Evolutionary conservation across 2,113 vertebrate genomes (phyloP).

Genomic region (Salminus brasiliensis): DNA sequence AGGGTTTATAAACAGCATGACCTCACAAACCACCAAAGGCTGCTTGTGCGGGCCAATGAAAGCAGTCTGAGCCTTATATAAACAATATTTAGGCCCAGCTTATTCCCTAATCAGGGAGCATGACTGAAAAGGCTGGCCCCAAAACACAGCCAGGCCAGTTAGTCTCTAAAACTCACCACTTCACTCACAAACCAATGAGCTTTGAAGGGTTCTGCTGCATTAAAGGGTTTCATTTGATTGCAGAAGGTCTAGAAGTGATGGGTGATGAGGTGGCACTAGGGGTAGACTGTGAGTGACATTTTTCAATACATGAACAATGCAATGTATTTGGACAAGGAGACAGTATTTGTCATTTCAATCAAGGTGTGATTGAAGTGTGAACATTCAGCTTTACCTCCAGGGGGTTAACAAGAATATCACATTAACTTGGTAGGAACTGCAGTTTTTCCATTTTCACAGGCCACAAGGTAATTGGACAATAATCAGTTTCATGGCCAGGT

Average conservation of each 20-base stretch:
- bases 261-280: not conserved
- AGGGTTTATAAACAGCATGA: slow-evolving; percentile 58
- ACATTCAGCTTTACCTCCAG: too few species aligned
- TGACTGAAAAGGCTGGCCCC: slow-evolving; percentile 2
- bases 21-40: slow-evolving; percentile 64
- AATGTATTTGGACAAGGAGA: too few species aligned
- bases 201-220: not conserved
- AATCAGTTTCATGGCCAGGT: too few species aligned
- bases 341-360: too few species aligned
- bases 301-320: too few species aligned
- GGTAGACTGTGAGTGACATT: not conserved
- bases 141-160: slow-evolving; percentile 5
- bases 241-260: not conserved
- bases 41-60: slow-evolving; percentile 64
- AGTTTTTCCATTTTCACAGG: too few species aligned
- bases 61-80: slow-evolving; percentile 64
- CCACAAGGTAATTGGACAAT: too few species aligned
- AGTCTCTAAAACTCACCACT: slow-evolving; percentile 12
- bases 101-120: slow-evolving; percentile 50
- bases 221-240: not conserved
- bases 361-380: not conserved
- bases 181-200: slow-evolving; percentile 10
- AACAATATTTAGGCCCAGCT: slow-evolving; percentile 62
- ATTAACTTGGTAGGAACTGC: too few species aligned
- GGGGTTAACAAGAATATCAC: too few species aligned